Percentiles rank a stretch among this genome's conserved stretches.
Conservation (phyloP, 1,140 invertebrate genomes). For the Drosophila bocqueti region DNA sequence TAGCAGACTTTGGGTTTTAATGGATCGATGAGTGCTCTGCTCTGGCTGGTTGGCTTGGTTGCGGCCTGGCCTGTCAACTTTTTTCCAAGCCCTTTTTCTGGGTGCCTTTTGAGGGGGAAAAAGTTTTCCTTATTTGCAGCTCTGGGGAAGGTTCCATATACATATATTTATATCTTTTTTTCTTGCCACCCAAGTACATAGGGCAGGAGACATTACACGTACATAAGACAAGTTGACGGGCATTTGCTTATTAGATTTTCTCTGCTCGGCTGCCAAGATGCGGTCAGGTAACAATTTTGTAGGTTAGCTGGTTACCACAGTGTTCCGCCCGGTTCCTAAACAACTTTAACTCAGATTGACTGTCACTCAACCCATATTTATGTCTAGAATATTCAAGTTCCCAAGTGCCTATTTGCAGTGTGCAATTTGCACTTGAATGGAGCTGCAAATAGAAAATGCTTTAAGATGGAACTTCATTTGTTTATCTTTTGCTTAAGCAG, state of each 20-base stretch:
- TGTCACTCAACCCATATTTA: slow-evolving; percentile 28
- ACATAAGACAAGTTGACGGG: slow-evolving; percentile 38
- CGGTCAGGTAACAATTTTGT: slow-evolving; percentile 61
- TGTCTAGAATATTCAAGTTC: not conserved
- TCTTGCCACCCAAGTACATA: slow-evolving; percentile 14
- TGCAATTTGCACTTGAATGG: slow-evolving; percentile 69
- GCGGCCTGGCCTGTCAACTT: slow-evolving; percentile 48
- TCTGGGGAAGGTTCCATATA: slow-evolving; percentile 7
- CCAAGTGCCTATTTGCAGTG: slow-evolving; percentile 32
- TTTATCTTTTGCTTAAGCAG: slow-evolving; percentile 66
- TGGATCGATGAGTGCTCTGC: slow-evolving; percentile 75
- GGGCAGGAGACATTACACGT: slow-evolving; percentile 8
- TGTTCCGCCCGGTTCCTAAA: not conserved
- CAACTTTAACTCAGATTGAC: slow-evolving; percentile 24
- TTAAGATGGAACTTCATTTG: slow-evolving; percentile 65
- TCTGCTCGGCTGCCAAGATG: slow-evolving; percentile 46
- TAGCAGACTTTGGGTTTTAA: slow-evolving; percentile 81
- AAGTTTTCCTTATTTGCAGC: slow-evolving; percentile 37
- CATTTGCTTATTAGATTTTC: slow-evolving; percentile 77
- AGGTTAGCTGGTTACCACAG: slow-evolving; percentile 72
- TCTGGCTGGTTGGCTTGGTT: slow-evolving; percentile 43
- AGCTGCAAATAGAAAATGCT: slow-evolving; percentile 65
- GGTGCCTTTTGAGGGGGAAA: slow-evolving; percentile 5
- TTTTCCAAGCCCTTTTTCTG: slow-evolving; percentile 28
- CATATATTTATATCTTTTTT: not conserved